A percentile compares a stretch with the other conserved stretches of the same genome.
These are phyloP conservation scores for Bergia puertoricense DNA, from an alignment of 92 coral and sea anemone species.

Conservation along the genomic window DNA sequence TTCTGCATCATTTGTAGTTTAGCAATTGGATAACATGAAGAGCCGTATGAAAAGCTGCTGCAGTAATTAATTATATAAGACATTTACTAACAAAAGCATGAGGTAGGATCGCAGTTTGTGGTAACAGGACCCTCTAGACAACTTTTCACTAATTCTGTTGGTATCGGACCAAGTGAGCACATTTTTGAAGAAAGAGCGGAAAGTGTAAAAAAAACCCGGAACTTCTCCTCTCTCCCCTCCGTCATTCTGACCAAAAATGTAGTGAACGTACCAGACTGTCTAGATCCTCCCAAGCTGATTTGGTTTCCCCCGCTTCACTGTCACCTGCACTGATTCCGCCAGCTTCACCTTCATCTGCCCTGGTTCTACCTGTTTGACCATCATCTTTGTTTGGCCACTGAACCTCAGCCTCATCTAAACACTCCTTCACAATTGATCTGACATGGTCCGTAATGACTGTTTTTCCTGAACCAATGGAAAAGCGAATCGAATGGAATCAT, in stretches of 20 bases:
- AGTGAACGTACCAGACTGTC: constrained; percentile 37
- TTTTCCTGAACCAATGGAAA: constrained; percentile 44
- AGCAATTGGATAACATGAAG: too few species aligned
- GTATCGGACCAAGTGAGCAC: too few species aligned
- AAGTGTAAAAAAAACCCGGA: background rate
- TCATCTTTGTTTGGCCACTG: constrained; percentile 52
- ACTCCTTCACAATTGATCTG: constrained; percentile 93
- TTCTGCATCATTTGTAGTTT: too few species aligned
- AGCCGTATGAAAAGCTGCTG: too few species aligned
- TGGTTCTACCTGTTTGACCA: background rate
- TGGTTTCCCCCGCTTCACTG: constrained; percentile 38
- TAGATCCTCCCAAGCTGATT: constrained; percentile 48
- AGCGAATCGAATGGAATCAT: background rate
- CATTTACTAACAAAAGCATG: too few species aligned
- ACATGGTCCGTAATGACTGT: constrained; percentile 92
- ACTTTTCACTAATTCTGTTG: too few species aligned
- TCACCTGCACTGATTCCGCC: constrained; percentile 27
- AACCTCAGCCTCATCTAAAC: constrained; percentile 85
- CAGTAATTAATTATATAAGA: too few species aligned
- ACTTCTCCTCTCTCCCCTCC: background rate
- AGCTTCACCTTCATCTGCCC: constrained; percentile 29
- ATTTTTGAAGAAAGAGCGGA: too few species aligned
- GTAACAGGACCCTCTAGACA: too few species aligned
- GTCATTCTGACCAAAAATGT: too few species aligned
- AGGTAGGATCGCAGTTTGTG: too few species aligned